Base-by-base conservation (phyloP, 2,113 vertebrate genomes). In the Paralichthys olivaceus region DNA sequence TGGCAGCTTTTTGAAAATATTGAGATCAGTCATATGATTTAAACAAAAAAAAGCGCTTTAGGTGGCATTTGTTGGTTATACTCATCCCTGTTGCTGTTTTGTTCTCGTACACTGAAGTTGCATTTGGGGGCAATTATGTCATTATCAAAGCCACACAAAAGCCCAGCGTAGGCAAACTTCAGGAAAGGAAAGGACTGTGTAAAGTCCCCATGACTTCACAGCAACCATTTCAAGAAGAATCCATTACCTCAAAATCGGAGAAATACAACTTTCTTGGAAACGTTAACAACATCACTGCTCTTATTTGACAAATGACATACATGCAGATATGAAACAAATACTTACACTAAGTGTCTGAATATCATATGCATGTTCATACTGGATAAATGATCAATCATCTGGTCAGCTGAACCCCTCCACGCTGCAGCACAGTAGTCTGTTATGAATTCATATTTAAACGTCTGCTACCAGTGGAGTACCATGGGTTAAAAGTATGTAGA, bases 401-500 rank as follows among this genome's bases (percentile, higher is more conserved):
- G 55, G 7, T 66, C n/a, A 56, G 26, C 65, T 43, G 43, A 77
- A 71, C 14, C 28, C 7, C n/a, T 68, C n/a, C 2, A 29, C 34
- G 17, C 20, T 9, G 56, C 54, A 68, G 28, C 22, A 13, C 25
- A 75, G 3, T 32, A 34, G 40, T 83, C 20, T 67, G 57, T 26
- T 57, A 28, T 32, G 8, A 20, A 49, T 63, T 58, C 47, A 65
- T n/a, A 45, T 80, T 51, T 47, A 61, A 25, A 65, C 28, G 45
- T 19, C 15, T 53, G 22, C n/a, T 75, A 32, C 55, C 34, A 65
- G 5, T 1, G 29, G 62, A 70, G 62, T 32, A 13, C 61, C 23
- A 83, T 17, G 89, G 75, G 86, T 89, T 93, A 87, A 90, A 78
- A 75, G 25, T 67, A 19, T 70, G 26, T 64, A 40, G 47, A 61